Evolutionary conservation across 2,113 vertebrate species (phyloP), one percentile per base, ranked within the genome.

Genomic region (Tachysurus fulvidraco): DNA sequence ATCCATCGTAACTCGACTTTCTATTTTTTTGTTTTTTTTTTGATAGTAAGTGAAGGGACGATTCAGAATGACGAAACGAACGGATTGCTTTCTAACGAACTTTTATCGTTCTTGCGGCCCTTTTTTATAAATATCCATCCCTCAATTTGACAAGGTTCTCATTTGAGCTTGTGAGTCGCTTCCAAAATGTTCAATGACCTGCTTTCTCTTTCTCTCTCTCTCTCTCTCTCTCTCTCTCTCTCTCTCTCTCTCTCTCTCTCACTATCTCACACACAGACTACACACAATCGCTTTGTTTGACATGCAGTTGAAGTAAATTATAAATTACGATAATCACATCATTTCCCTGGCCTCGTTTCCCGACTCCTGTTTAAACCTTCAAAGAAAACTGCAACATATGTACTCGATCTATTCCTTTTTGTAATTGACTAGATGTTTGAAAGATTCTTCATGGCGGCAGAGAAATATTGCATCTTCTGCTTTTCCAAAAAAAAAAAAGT

Each of bases 121-220:
- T 82, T 54, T 86, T 73, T 86, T 73, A 86, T 82, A 86, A 86
- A 87, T 78, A 78, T 69, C 60, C 74, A 84, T 79, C 54, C 28
- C 21, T 88, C 73, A 88, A 69, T 80, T 59, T 84, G 71, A 87
- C 81, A 86, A 28, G 16, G 46, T 69, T 59, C 85, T 71, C 78
- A 86, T 81, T 74, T 62, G 54, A 59, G 36, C 64, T 14, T 41
- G 71, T 71, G 55, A 84, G 54, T 25, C 80, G 36, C 78, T 77
- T 62, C 73, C 30, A 59, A 60, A n/a, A 60, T 74, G 69, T 86
- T 19, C 67, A 57, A 55, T 88, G 65, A 85, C 71, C 71, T 65
- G 14, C 13, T 78, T 25, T 59, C 7, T 78, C 3, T 83, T 60
- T 19, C 28, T 30, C 17, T 69, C 74, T 54, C 23, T 52, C 23